Conservation (phyloP, 2,113 vertebrate genomes). For the Chlamydotis undulata region DNA sequence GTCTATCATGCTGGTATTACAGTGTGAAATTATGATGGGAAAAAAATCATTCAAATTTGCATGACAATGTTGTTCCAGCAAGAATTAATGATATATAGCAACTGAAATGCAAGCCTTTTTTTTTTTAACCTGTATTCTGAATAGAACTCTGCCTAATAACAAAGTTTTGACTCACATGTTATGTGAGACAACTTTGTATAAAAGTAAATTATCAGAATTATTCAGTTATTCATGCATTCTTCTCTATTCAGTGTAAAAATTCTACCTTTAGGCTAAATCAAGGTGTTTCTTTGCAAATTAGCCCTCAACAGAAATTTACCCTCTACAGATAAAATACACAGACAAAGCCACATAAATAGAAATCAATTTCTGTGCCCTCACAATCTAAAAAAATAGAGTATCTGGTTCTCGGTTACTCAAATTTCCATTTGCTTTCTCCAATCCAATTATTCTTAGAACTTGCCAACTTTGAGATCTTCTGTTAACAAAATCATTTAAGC, state of each 20-base stretch:
- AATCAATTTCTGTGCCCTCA: not conserved
- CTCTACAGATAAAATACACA: not conserved
- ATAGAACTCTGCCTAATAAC: not conserved
- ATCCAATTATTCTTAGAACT: not conserved
- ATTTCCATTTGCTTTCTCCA: not conserved
- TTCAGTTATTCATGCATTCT: not conserved
- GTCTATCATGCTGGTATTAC: constrained; percentile 44
- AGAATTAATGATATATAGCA: not conserved
- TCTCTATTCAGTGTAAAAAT: not conserved
- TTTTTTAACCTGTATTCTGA: not conserved
- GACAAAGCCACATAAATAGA: not conserved
- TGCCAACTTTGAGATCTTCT: not conserved
- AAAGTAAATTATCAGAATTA: not conserved
- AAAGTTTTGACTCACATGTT: not conserved
- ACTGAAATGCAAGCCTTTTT: not conserved
- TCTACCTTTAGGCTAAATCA: not conserved
- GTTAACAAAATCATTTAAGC: not conserved
- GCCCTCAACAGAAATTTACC: not conserved
- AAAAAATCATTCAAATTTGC: constrained; percentile 12
- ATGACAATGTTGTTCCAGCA: not conserved
- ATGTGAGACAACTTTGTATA: not conserved
- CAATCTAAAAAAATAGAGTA: not conserved
- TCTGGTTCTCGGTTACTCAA: not conserved
- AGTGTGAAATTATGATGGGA: constrained; percentile 34
- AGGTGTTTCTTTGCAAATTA: not conserved